phyloP scores from a whole-genome alignment of 2,113 vertebrate species.

The Vombatus ursinus region DNA sequence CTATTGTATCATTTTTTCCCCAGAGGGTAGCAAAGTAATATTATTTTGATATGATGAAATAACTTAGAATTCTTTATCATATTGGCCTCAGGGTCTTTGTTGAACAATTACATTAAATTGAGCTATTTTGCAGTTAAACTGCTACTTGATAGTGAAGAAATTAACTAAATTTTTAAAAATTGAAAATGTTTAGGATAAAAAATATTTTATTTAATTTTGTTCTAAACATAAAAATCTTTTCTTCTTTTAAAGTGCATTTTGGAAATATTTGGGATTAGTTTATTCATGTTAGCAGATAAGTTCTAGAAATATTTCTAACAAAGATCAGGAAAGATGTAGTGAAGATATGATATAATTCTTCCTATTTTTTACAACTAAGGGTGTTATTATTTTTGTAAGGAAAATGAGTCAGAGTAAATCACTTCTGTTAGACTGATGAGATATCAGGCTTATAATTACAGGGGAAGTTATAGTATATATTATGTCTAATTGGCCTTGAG shows the following conservation, averaged over 20 bases:
- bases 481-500: not conserved
- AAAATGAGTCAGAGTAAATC: constrained; percentile 8
- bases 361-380: not conserved
- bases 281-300: not conserved
- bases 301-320: not conserved
- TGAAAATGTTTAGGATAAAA: constrained; percentile 24
- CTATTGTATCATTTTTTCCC: not conserved
- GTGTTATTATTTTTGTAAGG: not conserved
- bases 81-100: constrained; percentile 30
- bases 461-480: not conserved
- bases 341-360: not conserved
- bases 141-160: not conserved
- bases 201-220: not conserved
- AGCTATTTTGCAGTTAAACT: not conserved
- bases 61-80: constrained; percentile 26
- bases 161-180: not conserved
- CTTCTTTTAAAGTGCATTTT: not conserved
- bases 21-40: constrained; percentile 14
- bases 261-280: not conserved
- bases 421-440: not conserved
- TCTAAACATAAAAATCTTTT: not conserved
- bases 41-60: constrained; percentile 49
- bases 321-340: not conserved
- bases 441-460: not conserved
- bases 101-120: constrained; percentile 26